Evolutionary conservation across 1,140 invertebrate species (phyloP).

Genomic region (Drosophila azteca): DNA sequence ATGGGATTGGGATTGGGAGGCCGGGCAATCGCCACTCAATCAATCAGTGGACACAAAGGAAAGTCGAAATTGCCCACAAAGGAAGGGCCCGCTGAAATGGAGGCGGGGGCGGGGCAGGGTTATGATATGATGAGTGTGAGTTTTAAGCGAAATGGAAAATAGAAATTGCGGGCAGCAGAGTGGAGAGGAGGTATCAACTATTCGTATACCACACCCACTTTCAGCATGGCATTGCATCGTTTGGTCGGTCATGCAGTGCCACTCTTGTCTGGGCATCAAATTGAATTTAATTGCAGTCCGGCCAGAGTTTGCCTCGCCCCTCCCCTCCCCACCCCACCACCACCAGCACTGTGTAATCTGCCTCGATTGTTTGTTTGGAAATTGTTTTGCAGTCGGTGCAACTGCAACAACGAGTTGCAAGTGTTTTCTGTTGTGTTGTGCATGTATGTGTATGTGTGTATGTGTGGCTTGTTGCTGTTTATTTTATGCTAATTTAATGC

Average conservation of each 20-base stretch:
- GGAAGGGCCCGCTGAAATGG: neutral
- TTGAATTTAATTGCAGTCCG: conserved; percentile 73
- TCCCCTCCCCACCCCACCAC: neutral
- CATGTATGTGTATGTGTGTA: too few relatives aligned
- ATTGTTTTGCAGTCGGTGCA: conserved; percentile 63
- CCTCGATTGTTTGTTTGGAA: conserved; percentile 51
- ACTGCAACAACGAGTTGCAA: conserved; percentile 28
- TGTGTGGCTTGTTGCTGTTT: conserved; percentile 44
- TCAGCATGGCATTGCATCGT: neutral
- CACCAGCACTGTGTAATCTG: neutral
- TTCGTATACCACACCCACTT: too few relatives aligned
- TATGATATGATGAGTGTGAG: neutral
- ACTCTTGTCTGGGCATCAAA: conserved; percentile 58
- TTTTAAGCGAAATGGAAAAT: too few relatives aligned
- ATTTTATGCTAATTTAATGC: conserved; percentile 80
- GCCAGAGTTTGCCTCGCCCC: conserved; percentile 13
- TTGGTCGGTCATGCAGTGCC: conserved; percentile 25
- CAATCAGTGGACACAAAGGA: conserved; percentile 48
- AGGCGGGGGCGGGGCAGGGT: too few relatives aligned
- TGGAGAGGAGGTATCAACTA: too few relatives aligned
- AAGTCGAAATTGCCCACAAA: conserved; percentile 23
- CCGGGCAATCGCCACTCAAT: conserved; percentile 60
- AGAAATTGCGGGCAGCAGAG: too few relatives aligned
- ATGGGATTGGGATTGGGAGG: neutral
- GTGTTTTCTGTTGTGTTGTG: neutral